Evolutionary conservation across 2,113 vertebrate species (phyloP).

Genomic region (Propithecus coquereli): DNA sequence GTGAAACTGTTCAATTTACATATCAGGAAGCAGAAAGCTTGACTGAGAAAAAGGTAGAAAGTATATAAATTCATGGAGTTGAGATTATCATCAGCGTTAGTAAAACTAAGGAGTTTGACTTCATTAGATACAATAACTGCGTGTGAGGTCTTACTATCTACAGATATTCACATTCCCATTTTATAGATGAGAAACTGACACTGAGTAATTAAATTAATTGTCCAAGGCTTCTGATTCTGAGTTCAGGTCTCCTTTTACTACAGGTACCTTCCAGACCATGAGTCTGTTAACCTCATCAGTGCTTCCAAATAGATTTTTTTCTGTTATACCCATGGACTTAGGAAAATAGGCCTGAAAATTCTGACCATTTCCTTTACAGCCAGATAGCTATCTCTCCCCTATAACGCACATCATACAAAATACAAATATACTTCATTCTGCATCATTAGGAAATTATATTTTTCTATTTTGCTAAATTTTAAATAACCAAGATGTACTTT

Average conservation of each 20-base stretch:
- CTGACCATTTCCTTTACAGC: background rate
- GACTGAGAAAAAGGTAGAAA: background rate
- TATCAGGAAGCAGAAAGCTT: background rate
- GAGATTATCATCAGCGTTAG: conserved; percentile 1
- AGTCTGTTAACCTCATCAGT: background rate
- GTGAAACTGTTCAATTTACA: background rate
- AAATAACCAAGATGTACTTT: background rate
- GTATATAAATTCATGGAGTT: background rate
- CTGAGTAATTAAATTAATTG: background rate
- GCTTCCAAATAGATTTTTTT: background rate
- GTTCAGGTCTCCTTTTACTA: background rate
- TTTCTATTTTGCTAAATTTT: background rate
- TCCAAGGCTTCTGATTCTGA: background rate
- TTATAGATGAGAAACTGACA: background rate
- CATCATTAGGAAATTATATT: background rate
- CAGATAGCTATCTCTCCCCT: background rate
- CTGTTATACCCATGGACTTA: background rate
- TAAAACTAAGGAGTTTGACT: background rate
- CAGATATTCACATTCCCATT: background rate
- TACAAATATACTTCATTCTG: background rate
- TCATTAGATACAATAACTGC: background rate
- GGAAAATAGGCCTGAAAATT: background rate
- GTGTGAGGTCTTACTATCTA: background rate
- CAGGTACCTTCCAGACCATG: background rate
- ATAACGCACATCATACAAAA: background rate